Evolutionary conservation across 2,888 invertebrate genomes (phyloP), one percentile per base, ranked within the genome.

Genomic region (Eremobia ochroleuca): DNA sequence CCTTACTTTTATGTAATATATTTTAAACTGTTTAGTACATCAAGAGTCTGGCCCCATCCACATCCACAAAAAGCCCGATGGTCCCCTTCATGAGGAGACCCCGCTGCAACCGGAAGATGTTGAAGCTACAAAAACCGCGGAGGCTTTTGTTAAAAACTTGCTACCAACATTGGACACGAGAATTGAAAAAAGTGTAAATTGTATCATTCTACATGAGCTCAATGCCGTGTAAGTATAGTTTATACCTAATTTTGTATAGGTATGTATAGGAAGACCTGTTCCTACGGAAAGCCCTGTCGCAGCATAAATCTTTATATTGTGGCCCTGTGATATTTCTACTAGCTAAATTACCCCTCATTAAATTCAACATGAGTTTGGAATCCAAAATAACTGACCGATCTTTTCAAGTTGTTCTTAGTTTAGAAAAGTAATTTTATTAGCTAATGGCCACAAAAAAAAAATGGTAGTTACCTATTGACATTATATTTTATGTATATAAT

Each of bases 1-100:
- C 6, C 52, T 25, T 59, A 31, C 31, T 3, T 59, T 59, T 59
- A 0, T 58, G 9, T 8, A 34, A 71, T 49, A 3, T 21, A 25
- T 37, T 46, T 72, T 49, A 4, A 31, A 69, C 25, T 55, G 18
- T 46, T 2, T 28, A 77, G 78, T 77, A 61, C 46, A 71, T 37
- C 59, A 71, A 34, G 71, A 79, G 4, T 34, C 40, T 70, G 78
- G 78, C 28, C 34, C 52, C 18, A 52, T 79, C 34, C 71, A 79
- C 58, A 61, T 77, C 40, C 77, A 79, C 40, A 71, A 28, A 46
- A 79, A 61, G 43, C 25, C 66, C 9, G 66, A 52, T 52, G 59
- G 11, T 11, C 52, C 31, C 18, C 65, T 25, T 11, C 49, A 9
- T 1, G 37, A 9, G 3, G 58, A 9, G n/a, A 34, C 37, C 21